phyloP scores from a whole-genome alignment of 2,113 vertebrate genomes.

The Tragelaphus buxtoni region DNA sequence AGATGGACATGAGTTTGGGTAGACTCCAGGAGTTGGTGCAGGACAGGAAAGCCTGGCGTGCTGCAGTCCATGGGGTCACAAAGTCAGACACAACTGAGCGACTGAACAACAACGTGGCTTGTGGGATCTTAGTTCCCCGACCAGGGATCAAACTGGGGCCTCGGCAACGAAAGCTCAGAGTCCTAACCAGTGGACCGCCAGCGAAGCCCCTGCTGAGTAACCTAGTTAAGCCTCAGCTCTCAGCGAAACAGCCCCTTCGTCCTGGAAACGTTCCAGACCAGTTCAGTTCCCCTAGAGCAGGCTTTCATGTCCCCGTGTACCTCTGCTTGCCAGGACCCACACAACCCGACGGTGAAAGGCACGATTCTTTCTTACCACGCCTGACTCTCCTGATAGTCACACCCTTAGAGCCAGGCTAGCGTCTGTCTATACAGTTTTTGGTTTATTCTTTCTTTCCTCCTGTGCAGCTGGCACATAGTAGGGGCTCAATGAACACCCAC shows the following conservation, averaged over 20 bases:
- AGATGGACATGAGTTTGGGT: neutral
- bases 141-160: neutral
- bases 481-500: neutral
- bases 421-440: neutral
- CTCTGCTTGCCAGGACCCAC: neutral
- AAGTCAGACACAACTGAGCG: neutral
- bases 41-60: neutral
- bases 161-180: neutral
- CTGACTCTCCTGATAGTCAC: neutral
- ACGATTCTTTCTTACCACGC: neutral
- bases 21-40: neutral
- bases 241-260: neutral
- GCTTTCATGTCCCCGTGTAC: rapidly evolving
- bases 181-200: neutral
- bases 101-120: neutral
- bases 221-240: neutral
- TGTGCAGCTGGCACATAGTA: neutral
- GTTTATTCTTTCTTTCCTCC: neutral
- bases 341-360: rapidly evolving
- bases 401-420: neutral
- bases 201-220: neutral
- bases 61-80: neutral
- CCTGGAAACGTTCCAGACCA: neutral
- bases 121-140: neutral
- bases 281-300: neutral